phyloP scores from a whole-genome alignment of 2,888 invertebrate species.

The Cactoblastis cactorum region DNA sequence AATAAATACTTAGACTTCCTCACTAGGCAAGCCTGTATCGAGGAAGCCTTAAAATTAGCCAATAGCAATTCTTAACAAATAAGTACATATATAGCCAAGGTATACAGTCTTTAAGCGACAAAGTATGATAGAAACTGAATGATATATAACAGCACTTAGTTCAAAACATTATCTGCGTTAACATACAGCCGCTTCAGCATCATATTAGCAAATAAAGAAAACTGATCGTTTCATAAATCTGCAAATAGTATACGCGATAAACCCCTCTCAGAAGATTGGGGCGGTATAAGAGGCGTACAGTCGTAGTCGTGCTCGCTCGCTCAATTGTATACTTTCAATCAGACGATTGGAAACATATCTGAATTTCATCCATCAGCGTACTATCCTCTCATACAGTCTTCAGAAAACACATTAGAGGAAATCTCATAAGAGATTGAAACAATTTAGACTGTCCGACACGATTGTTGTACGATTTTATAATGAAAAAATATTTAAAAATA shows the following conservation, averaged over 20 bases:
- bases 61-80: no score
- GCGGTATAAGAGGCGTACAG: not conserved
- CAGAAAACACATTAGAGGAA: constrained; percentile 13
- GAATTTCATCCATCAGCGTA: constrained; percentile 11
- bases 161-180: no score
- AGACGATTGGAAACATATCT: constrained; percentile 10
- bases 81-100: no score
- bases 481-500: no score
- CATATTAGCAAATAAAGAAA: constrained; percentile 1
- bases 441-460: not conserved
- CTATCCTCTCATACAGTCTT: constrained; percentile 9
- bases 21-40: no score
- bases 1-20: no score
- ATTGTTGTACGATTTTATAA: not conserved
- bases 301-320: not conserved
- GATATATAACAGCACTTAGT: no score
- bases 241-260: not conserved
- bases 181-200: not conserved
- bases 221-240: constrained; percentile 1
- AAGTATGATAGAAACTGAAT: no score
- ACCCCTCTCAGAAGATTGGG: not conserved
- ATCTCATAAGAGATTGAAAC: constrained; percentile 13
- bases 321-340: constrained; percentile 9
- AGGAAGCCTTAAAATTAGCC: no score
- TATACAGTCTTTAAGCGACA: no score